phyloP scores from a whole-genome alignment of 2,797 vertebrate species.

The Neomorphus geoffroyi region DNA sequence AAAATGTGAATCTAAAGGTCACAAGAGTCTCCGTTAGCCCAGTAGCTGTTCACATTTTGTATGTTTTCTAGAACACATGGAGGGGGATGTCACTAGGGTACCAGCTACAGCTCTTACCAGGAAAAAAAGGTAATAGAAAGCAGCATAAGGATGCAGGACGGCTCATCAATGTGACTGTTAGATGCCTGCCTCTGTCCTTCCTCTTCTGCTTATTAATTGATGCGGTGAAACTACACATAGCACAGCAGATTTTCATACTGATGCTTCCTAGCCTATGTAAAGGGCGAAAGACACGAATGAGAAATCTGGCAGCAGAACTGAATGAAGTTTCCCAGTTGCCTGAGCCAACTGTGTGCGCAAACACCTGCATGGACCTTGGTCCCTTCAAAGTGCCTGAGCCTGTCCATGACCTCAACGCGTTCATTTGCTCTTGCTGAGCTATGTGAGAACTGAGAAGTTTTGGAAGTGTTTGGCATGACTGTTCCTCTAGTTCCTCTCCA shows the following conservation, averaged over 20 bases:
- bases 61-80: neutral
- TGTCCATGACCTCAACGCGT: neutral
- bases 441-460: neutral
- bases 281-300: neutral
- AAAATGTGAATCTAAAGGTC: neutral
- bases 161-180: neutral
- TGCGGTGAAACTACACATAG: neutral
- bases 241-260: neutral
- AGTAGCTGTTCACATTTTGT: neutral
- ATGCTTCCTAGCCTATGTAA: neutral
- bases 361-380: neutral
- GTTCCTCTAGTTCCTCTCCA: neutral
- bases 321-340: neutral
- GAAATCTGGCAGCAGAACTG: neutral
- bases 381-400: neutral
- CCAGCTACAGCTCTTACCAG: neutral
- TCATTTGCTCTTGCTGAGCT: neutral
- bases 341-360: accelerated
- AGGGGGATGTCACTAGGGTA: neutral
- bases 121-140: neutral
- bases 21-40: neutral
- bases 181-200: neutral
- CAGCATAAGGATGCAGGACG: neutral
- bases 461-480: neutral
- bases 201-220: neutral